Percentiles rank a stretch among this genome's conserved stretches.
Conservation (phyloP, 2,797 vertebrate genomes). For the Hypotaenidia okinawae region DNA sequence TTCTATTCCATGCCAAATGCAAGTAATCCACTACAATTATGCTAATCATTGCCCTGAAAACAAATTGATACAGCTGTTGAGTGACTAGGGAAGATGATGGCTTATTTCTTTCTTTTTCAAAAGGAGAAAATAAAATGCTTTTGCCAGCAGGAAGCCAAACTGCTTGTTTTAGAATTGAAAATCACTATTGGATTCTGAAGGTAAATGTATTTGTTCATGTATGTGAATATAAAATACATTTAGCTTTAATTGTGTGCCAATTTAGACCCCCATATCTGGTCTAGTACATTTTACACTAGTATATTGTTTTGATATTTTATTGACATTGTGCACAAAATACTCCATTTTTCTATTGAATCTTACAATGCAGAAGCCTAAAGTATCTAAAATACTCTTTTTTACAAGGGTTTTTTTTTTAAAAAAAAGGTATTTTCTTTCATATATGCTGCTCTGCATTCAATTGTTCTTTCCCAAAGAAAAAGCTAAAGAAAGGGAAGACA, state of each 20-base stretch:
- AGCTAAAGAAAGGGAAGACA: neutral
- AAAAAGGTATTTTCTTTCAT: neutral
- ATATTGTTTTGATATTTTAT: neutral
- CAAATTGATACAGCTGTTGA: conserved; percentile 62
- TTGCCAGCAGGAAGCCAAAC: conserved; percentile 34
- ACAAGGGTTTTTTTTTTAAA: neutral
- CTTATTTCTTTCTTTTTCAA: conserved; percentile 40
- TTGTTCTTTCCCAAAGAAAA: neutral
- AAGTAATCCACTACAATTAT: conserved; percentile 56
- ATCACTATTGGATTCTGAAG: conserved; percentile 14
- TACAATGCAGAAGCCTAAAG: neutral
- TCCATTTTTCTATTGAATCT: neutral
- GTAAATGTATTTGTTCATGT: conserved; percentile 35
- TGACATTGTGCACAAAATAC: neutral
- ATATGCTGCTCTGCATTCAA: neutral
- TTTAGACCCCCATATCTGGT: neutral
- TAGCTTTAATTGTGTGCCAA: neutral
- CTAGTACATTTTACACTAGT: neutral
- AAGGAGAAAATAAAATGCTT: conserved; percentile 8
- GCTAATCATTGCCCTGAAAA: conserved; percentile 66
- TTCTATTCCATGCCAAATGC: conserved; percentile 44
- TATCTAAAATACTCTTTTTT: neutral
- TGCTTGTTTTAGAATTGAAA: conserved; percentile 41
- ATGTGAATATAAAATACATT: conserved; percentile 24
- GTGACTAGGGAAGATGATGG: conserved; percentile 28